A percentile compares a stretch with the other conserved stretches of the same genome.
phyloP scores from a whole-genome alignment of 2,888 invertebrate species.

The Ectemnius lituratus region DNA sequence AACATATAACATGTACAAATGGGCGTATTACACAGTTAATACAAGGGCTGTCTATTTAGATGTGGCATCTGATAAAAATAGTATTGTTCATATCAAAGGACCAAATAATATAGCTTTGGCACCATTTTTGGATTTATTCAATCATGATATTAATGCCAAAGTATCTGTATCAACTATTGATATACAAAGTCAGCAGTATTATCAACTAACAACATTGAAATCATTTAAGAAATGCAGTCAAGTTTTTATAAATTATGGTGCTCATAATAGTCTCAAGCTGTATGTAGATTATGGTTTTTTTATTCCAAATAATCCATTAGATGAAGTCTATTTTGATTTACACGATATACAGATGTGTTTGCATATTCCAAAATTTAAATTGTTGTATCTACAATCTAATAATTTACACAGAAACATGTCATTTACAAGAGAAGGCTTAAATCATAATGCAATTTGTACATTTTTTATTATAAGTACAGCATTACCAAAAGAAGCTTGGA shows the following conservation, averaged over 20 bases:
- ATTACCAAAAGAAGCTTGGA: slow-evolving; percentile 55
- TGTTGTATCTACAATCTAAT: slow-evolving; percentile 83
- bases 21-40: slow-evolving; percentile 92
- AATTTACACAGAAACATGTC: slow-evolving; percentile 82
- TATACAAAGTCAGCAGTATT: slow-evolving; percentile 76
- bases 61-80: slow-evolving; percentile 66
- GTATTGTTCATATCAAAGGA: slow-evolving; percentile 55
- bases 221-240: slow-evolving; percentile 83
- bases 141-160: slow-evolving; percentile 85
- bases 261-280: slow-evolving; percentile 89
- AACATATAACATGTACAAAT: slow-evolving; percentile 82
- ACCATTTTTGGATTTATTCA: slow-evolving; percentile 94
- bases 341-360: slow-evolving; percentile 79
- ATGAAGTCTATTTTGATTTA: slow-evolving; percentile 82
- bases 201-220: slow-evolving; percentile 80
- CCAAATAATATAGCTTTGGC: slow-evolving; percentile 83
- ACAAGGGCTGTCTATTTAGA: slow-evolving; percentile 90
- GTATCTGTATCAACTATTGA: slow-evolving; percentile 79
- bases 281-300: slow-evolving; percentile 93
- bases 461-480: slow-evolving; percentile 64
- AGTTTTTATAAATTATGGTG: slow-evolving; percentile 93
- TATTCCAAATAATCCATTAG: slow-evolving; percentile 83
- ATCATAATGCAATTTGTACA: slow-evolving; percentile 81
- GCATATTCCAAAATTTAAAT: slow-evolving; percentile 75
- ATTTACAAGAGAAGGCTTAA: slow-evolving; percentile 82